Base-by-base conservation (phyloP, 2,888 invertebrate species). In the Agrochola circellaris region DNA sequence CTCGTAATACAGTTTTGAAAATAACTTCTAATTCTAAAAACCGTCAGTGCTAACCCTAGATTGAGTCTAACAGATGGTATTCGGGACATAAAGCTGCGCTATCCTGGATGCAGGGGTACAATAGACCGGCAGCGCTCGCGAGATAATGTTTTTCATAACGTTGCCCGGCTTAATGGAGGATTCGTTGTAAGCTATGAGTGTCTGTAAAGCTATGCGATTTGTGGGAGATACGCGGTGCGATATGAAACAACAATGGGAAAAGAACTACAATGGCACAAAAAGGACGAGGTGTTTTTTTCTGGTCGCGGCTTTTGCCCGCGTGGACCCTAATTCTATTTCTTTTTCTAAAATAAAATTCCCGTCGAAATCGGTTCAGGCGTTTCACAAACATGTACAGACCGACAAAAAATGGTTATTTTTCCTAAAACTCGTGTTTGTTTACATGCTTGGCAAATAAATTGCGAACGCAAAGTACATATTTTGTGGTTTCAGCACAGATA, bases 121-220 rank as follows among this genome's bases (percentile, higher is more conserved):
- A 93, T 91, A 82, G 89, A 77, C 83, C 66, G 76, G 71, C 87
- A 84, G 79, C 75, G 80, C 79, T 77, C 73, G 70, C 69, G 81
- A 90, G 93, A 93, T 93, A 92, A 93, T 92, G 91, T 92, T 93
- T 92, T 91, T 92, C 93, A 92, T 92, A 92, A 89, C 91, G 89
- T 89, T 88, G 88, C 89, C 84, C 81, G 72, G 87, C 79, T 85
- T 84, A 85, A 89, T 86, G 85, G 83, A 84, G 84, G 84, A 88
- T 87, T 75, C 72, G 45, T 13, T 62, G 45, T 79, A 56, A 84
- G 84, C 73, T 73, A 75, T 48, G 71, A 51, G 62, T 73, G 70
- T 64, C 38, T 48, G 4, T 56, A 75, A 83, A 79, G 82, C 83
- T 83, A 79, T 61, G 26, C 72, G 65, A 83, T 83, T 38, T 60